Evolutionary conservation across 92 coral and sea anemone species (phyloP).

Genomic region (Porites divaricata): DNA sequence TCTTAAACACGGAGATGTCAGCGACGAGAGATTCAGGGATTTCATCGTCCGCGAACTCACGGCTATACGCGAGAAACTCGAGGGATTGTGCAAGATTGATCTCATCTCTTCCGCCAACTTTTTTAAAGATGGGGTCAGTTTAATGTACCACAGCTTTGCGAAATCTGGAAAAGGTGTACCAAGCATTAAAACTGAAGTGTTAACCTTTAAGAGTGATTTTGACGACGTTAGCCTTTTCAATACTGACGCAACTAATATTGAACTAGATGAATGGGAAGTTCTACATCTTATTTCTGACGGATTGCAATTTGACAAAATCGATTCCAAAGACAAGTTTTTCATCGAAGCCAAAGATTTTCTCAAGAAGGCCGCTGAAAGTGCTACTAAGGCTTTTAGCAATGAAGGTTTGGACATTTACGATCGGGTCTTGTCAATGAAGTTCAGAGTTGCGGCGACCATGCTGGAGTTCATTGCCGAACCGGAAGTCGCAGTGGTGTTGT

Average conservation of each 20-base stretch:
- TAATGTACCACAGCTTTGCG: slow-evolving; percentile 58
- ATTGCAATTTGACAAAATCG: slow-evolving; percentile 43
- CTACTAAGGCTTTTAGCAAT: slow-evolving; percentile 65
- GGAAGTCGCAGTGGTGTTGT: slow-evolving; percentile 71
- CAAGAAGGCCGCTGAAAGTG: slow-evolving; percentile 62
- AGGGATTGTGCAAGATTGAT: slow-evolving; percentile 69
- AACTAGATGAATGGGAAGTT: slow-evolving; percentile 70
- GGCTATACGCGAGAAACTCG: slow-evolving; percentile 65
- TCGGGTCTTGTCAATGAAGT: slow-evolving; percentile 69
- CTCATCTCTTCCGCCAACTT: slow-evolving; percentile 62
- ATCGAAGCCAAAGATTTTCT: slow-evolving; percentile 60
- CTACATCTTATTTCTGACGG: slow-evolving; percentile 59
- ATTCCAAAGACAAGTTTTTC: slow-evolving; percentile 51
- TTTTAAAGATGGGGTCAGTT: slow-evolving; percentile 70
- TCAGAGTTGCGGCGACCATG: slow-evolving; percentile 70
- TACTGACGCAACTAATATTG: slow-evolving; percentile 56
- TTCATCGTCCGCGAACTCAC: slow-evolving; percentile 70
- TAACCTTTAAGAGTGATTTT: slow-evolving; percentile 21
- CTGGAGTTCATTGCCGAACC: slow-evolving; percentile 58
- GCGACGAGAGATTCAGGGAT: slow-evolving; percentile 65
- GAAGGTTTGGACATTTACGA: slow-evolving; percentile 68
- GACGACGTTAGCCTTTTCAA: slow-evolving; percentile 40
- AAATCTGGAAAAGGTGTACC: slow-evolving; percentile 46
- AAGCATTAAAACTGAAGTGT: slow-evolving; percentile 41
- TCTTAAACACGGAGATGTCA: slow-evolving; percentile 68